Conservation (phyloP, 2,888 invertebrate species). For the Marasmarcha lunaedactyla region DNA sequence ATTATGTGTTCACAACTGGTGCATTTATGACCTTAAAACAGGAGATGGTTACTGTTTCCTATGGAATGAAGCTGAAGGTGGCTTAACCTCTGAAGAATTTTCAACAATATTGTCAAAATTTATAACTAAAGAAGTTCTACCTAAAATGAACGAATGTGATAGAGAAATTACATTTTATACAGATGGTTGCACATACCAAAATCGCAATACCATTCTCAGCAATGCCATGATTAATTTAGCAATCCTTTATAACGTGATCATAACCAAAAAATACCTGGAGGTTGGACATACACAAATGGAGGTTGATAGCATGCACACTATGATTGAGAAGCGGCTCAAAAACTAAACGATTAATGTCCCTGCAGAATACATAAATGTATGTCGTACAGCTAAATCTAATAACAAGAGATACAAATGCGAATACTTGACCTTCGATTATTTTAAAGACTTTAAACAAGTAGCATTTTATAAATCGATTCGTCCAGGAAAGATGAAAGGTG, state of each 20-base stretch:
- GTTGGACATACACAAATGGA: conserved; percentile 16
- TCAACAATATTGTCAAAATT: conserved; percentile 13
- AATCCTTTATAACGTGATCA: conserved; percentile 11
- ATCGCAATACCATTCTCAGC: too few relatives aligned
- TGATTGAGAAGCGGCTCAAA: conserved; percentile 12
- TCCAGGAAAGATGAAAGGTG: background rate
- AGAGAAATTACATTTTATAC: too few relatives aligned
- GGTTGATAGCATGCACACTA: conserved; percentile 13
- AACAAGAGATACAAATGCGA: background rate
- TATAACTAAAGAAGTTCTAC: conserved; percentile 10
- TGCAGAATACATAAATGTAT: background rate
- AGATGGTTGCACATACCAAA: too few relatives aligned
- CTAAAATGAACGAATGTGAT: conserved; percentile 8
- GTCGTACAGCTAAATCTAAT: background rate
- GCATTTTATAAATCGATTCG: background rate
- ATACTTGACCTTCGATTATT: background rate
- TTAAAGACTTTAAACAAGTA: background rate
- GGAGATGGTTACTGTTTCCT: conserved; percentile 13
- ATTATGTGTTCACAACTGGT: conserved; percentile 13
- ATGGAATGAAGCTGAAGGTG: conserved; percentile 16
- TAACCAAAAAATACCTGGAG: conserved; percentile 15
- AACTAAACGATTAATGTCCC: conserved; percentile 3
- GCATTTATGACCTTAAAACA: conserved; percentile 13
- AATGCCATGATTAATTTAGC: conserved; percentile 14
- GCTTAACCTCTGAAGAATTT: conserved; percentile 11